These are phyloP conservation scores for Pantherophis alleghaniensis DNA, from an alignment of 2,797 vertebrate species.

Conservation along the genomic window DNA sequence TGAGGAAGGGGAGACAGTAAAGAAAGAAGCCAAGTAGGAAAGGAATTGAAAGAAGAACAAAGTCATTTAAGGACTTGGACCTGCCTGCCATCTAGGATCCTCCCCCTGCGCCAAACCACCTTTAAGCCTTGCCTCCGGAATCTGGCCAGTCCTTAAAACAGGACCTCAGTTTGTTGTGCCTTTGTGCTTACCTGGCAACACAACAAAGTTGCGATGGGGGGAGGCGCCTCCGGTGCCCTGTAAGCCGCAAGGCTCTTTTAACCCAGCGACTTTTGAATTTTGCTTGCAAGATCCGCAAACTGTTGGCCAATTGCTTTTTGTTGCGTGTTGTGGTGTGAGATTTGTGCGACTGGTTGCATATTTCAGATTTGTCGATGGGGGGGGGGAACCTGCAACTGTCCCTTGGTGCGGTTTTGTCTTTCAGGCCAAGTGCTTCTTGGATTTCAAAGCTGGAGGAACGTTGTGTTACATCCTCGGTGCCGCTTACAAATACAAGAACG, in stretches of 20 bases:
- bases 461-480: slow-evolving; percentile 96
- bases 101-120: not conserved
- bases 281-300: too few species aligned
- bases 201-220: too few species aligned
- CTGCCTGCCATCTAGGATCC: too few species aligned
- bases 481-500: slow-evolving; percentile 97
- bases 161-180: not conserved
- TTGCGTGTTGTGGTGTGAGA: too few species aligned
- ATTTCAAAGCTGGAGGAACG: slow-evolving; percentile 94
- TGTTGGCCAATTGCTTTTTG: too few species aligned
- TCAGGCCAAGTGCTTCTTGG: slow-evolving; percentile 96
- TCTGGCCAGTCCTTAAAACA: not conserved
- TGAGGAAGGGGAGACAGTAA: too few species aligned
- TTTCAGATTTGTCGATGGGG: not conserved
- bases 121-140: not conserved
- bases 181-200: not conserved
- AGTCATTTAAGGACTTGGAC: not conserved
- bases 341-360: not conserved
- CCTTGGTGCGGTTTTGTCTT: slow-evolving; percentile 32
- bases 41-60: too few species aligned
- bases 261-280: too few species aligned
- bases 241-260: too few species aligned
- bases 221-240: too few species aligned
- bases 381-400: not conserved
- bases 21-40: too few species aligned